phyloP scores from a whole-genome alignment of 2,797 vertebrate genomes.

The Scomberomorus guttatus region DNA sequence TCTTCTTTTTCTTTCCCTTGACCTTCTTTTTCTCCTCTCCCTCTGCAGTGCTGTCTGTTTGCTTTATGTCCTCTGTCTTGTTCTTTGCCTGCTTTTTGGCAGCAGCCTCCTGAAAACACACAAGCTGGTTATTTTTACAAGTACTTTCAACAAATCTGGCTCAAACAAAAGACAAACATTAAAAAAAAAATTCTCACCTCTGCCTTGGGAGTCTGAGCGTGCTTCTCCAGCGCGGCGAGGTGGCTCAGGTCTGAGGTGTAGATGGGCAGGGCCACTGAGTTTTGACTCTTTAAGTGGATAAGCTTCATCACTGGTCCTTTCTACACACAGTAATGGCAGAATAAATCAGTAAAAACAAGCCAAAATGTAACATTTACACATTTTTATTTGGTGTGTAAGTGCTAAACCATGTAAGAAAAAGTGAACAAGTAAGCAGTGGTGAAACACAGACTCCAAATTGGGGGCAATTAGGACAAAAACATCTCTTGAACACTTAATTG shows the following conservation, averaged over 20 bases:
- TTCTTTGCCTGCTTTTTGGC: conserved; percentile 43
- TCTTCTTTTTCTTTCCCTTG: conserved; percentile 5
- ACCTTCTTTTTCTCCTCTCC: neutral
- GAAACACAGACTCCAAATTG: too few species aligned
- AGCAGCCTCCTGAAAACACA: conserved; percentile 36
- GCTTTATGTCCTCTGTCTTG: neutral
- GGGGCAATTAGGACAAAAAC: too few species aligned
- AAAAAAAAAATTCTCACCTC: conserved; percentile 53
- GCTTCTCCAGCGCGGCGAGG: conserved; percentile 64
- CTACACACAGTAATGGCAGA: conserved; percentile 74
- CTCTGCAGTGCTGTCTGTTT: neutral
- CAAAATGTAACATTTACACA: too few species aligned
- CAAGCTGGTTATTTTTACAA: neutral
- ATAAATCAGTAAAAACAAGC: neutral
- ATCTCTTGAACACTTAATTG: too few species aligned
- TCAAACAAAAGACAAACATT: neutral
- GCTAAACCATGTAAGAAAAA: too few species aligned
- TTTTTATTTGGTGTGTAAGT: too few species aligned
- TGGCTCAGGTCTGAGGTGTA: conserved; percentile 87
- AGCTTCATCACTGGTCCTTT: conserved; percentile 92
- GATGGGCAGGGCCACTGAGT: conserved; percentile 91
- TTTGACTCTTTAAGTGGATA: conserved; percentile 92
- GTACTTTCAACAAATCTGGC: neutral
- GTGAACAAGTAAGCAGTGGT: too few species aligned
- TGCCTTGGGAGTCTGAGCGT: neutral